A percentile compares a stretch with the other conserved stretches of the same genome.
Evolutionary conservation across 2,797 vertebrate genomes (phyloP).

Genomic region (Poeciliopsis presidionis): DNA sequence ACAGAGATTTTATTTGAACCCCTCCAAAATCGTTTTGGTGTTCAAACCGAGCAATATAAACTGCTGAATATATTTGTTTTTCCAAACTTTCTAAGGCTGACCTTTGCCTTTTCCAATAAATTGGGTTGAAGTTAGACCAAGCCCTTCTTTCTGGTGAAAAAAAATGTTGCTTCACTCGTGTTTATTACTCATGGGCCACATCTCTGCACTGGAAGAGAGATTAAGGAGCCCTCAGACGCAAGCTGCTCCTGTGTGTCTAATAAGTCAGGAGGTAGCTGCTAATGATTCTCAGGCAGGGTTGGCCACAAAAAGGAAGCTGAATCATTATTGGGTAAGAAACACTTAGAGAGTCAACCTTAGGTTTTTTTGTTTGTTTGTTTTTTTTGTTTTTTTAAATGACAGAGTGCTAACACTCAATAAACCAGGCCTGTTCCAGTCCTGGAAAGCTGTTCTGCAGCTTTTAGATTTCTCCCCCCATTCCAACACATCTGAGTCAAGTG

Average conservation of each 20-base stretch:
- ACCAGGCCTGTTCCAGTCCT: slow-evolving; percentile 1
- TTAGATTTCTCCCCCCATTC: background rate
- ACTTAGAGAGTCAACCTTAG: slow-evolving; percentile 7
- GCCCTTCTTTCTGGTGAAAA: slow-evolving; percentile 35
- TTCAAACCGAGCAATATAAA: slow-evolving; percentile 6
- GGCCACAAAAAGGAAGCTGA: slow-evolving; percentile 36
- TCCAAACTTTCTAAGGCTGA: slow-evolving; percentile 28
- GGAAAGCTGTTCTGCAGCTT: background rate
- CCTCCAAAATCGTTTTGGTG: background rate
- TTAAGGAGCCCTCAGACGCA: slow-evolving; percentile 48
- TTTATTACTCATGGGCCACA: slow-evolving; percentile 31
- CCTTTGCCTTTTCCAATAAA: slow-evolving; percentile 31
- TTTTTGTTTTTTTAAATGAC: slow-evolving; percentile 17
- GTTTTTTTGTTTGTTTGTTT: too few relatives aligned
- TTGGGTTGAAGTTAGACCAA: slow-evolving; percentile 44
- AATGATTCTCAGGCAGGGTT: slow-evolving; percentile 42
- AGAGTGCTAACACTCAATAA: slow-evolving; percentile 20
- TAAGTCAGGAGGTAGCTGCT: slow-evolving; percentile 49
- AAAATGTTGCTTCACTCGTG: slow-evolving; percentile 23
- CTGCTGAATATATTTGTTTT: slow-evolving; percentile 19
- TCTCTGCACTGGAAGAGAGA: slow-evolving; percentile 26
- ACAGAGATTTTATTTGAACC: slow-evolving; percentile 21
- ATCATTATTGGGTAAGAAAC: slow-evolving; percentile 42
- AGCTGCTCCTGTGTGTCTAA: slow-evolving; percentile 50
- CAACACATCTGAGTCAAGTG: background rate